Percentiles rank a stretch among this genome's conserved stretches.
Conservation (phyloP, 2,113 vertebrate species). For the Cyprinodon tularosa region DNA sequence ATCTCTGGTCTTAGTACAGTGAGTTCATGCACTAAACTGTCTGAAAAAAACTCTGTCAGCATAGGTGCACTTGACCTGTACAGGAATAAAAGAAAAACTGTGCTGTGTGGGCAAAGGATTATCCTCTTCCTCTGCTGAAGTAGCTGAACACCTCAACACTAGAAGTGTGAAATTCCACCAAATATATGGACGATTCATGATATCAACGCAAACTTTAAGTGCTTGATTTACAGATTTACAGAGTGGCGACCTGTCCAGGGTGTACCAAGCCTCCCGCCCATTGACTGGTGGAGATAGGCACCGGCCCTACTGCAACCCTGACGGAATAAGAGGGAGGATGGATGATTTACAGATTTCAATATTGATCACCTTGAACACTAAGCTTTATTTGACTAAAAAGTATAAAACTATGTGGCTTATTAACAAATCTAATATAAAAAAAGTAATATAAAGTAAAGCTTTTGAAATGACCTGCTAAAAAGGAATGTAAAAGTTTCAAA, state of each 20-base stretch:
- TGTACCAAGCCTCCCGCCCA: no score
- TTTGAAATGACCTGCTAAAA: no score
- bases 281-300: no score
- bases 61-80: constrained; percentile 2
- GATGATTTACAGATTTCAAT: no score
- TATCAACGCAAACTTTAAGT: neutral
- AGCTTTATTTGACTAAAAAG: no score
- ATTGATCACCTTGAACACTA: no score
- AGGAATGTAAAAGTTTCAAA: no score
- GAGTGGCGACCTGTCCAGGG: no score
- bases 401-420: neutral
- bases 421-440: neutral
- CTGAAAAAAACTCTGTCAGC: constrained; percentile 3
- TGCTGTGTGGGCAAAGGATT: constrained; percentile 48
- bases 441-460: neutral
- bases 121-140: constrained; percentile 27
- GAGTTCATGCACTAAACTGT: neutral
- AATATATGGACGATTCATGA: neutral
- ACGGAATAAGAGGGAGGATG: no score
- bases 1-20: constrained; percentile 4
- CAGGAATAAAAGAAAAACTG: constrained; percentile 15
- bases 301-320: no score
- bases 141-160: constrained; percentile 26
- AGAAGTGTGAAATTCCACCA: neutral
- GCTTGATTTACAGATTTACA: neutral